These are phyloP conservation scores for Chionis minor DNA, from an alignment of 2,113 vertebrate genomes.

Conservation along the genomic window DNA sequence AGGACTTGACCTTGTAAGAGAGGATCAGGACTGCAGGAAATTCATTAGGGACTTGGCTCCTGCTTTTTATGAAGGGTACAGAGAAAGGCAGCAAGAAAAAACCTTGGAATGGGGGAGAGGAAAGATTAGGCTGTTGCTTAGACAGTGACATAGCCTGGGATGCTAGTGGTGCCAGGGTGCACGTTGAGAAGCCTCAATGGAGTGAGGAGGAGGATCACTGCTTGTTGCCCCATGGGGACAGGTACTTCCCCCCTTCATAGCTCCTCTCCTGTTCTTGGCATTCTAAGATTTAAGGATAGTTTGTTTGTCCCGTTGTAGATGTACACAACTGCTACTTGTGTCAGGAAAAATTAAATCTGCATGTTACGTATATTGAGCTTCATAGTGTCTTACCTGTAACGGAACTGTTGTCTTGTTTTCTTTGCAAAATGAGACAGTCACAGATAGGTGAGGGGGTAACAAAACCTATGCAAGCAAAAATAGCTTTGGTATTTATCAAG, in stretches of 20 bases:
- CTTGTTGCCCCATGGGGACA: neutral
- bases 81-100: neutral
- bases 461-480: neutral
- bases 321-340: neutral
- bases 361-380: neutral
- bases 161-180: neutral
- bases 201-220: rapidly evolving
- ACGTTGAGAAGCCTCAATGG: neutral
- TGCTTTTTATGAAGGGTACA: neutral
- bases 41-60: neutral
- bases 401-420: neutral
- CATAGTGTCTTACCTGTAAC: neutral
- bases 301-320: neutral
- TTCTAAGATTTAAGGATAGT: neutral
- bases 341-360: neutral
- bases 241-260: neutral
- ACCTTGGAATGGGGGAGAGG: neutral
- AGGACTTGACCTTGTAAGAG: neutral
- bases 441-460: neutral
- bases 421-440: neutral
- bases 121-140: neutral
- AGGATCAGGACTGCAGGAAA: neutral
- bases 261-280: neutral
- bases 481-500: neutral
- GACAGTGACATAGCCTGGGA: rapidly evolving